phyloP scores from a whole-genome alignment of 2,113 vertebrate species.

The Pseudolaguvia tuberculata region DNA sequence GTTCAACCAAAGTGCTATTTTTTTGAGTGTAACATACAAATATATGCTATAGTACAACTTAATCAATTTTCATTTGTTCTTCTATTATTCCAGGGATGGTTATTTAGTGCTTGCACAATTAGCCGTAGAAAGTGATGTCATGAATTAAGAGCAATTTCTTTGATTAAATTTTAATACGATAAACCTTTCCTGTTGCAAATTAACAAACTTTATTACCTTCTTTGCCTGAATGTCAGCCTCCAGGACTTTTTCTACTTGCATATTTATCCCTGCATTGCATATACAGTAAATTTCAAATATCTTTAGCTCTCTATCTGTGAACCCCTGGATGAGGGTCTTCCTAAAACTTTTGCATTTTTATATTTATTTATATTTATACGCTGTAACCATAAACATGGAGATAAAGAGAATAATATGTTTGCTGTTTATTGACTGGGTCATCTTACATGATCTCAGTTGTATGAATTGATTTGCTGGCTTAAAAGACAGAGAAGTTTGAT shows the following conservation, averaged over 20 bases:
- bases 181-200: background rate
- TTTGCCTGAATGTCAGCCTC: background rate
- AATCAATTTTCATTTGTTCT: background rate
- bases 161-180: background rate
- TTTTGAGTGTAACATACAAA: background rate
- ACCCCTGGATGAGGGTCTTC: no score
- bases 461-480: background rate
- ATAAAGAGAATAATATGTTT: background rate
- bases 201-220: background rate
- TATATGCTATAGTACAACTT: background rate
- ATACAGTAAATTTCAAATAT: background rate
- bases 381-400: background rate
- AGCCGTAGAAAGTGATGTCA: conserved; percentile 32
- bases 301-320: background rate
- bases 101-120: conserved; percentile 1
- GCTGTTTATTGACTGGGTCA: conserved; percentile 1
- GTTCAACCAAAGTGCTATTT: no score
- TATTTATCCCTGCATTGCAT: background rate
- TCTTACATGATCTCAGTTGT: background rate
- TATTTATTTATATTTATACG: no score
- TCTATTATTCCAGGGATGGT: background rate
- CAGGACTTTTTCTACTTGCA: background rate
- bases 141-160: conserved; percentile 18
- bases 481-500: conserved; percentile 7
- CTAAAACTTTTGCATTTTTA: no score